Evolutionary conservation across 2,888 invertebrate genomes (phyloP).

Genomic region (Melitaea athalia): DNA sequence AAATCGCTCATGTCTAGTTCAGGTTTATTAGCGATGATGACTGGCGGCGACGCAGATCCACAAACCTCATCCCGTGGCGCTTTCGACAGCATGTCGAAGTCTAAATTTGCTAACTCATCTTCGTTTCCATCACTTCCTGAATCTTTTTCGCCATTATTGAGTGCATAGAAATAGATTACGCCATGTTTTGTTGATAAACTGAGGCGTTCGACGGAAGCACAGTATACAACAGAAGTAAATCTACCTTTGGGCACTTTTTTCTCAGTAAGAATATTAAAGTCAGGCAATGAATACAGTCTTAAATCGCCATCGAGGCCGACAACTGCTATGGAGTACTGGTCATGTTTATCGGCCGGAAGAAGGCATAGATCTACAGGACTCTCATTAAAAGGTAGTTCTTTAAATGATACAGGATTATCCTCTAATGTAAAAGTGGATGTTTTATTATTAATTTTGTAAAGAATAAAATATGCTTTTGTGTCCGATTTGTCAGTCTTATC

Average conservation of each 20-base stretch:
- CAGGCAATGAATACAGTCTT: constrained; percentile 87
- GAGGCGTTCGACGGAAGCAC: constrained; percentile 92
- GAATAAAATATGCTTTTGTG: constrained; percentile 64
- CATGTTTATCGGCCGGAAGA: constrained; percentile 80
- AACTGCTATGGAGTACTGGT: constrained; percentile 85
- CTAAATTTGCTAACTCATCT: constrained; percentile 81
- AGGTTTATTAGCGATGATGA: constrained; percentile 82
- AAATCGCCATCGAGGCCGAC: constrained; percentile 89
- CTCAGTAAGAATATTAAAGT: constrained; percentile 85
- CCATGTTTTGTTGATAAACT: constrained; percentile 92
- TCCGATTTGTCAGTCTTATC: constrained; percentile 58
- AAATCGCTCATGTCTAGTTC: constrained; percentile 83
- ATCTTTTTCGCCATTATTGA: constrained; percentile 88
- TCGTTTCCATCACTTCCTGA: constrained; percentile 88
- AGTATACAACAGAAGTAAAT: constrained; percentile 92
- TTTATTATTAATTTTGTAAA: constrained; percentile 68
- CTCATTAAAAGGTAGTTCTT: constrained; percentile 84
- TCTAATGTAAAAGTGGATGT: constrained; percentile 69
- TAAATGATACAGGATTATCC: constrained; percentile 83
- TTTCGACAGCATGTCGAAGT: constrained; percentile 71
- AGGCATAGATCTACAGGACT: constrained; percentile 87
- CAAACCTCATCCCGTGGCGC: constrained; percentile 65
- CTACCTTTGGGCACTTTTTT: constrained; percentile 86
- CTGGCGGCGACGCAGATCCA: constrained; percentile 58
- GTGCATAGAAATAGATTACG: constrained; percentile 90